phyloP scores from a whole-genome alignment of 2,113 vertebrate species.

The Anarhynchus alexandrinus region DNA sequence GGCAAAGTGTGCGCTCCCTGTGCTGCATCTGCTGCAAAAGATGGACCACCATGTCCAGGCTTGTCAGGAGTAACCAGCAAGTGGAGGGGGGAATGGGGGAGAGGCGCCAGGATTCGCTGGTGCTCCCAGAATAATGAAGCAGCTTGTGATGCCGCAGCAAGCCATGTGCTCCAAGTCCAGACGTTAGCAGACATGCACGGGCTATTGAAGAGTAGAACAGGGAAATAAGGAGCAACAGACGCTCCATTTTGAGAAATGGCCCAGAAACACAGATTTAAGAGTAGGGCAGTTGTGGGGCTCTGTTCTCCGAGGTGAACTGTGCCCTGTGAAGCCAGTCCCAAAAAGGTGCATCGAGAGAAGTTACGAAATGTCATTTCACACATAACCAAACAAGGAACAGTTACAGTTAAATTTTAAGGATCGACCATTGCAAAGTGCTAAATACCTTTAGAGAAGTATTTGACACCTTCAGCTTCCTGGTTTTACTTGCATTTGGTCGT shows the following conservation, averaged over 20 bases:
- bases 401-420: background rate
- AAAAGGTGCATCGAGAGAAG: background rate
- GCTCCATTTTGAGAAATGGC: background rate
- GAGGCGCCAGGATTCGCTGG: fast-evolving
- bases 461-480: background rate
- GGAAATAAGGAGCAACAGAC: background rate
- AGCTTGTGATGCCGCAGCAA: background rate
- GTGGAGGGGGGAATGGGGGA: background rate
- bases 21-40: background rate
- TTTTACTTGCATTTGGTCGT: background rate
- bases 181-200: fast-evolving
- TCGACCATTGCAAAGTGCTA: background rate
- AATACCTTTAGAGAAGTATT: background rate
- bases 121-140: background rate
- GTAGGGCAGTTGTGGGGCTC: background rate
- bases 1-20: background rate
- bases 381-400: background rate
- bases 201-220: background rate
- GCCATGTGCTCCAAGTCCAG: background rate
- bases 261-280: background rate
- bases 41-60: background rate
- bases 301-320: fast-evolving
- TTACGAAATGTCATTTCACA: background rate
- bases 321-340: fast-evolving
- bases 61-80: background rate